These are phyloP conservation scores for Scaptomyza polygonia DNA, from an alignment of 2,888 invertebrate genomes.

Conservation along the genomic window DNA sequence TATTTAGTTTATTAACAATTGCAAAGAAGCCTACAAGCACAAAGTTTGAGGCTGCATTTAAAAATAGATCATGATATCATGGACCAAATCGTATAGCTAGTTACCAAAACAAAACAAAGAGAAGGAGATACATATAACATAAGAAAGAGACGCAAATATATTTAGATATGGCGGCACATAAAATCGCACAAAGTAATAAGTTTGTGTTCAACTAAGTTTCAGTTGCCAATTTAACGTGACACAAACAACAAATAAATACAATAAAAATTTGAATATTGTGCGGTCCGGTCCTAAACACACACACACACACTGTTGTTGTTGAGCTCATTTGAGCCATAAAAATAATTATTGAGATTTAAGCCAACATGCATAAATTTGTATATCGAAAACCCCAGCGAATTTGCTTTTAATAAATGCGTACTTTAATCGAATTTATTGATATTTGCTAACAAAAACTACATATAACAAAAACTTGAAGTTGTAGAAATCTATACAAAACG, in stretches of 20 bases:
- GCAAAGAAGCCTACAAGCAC: constrained; percentile 40
- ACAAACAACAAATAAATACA: constrained; percentile 64
- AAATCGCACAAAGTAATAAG: constrained; percentile 54
- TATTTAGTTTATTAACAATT: neutral
- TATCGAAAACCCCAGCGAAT: constrained; percentile 38
- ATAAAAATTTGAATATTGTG: constrained; percentile 71
- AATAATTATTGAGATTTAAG: constrained; percentile 69
- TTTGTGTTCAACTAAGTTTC: constrained; percentile 51
- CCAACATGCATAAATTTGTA: constrained; percentile 65
- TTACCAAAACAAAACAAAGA: constrained; percentile 40
- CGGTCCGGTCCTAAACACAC: constrained; percentile 16
- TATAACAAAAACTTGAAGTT: constrained; percentile 37
- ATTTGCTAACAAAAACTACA: constrained; percentile 33
- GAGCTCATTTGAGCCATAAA: constrained; percentile 26
- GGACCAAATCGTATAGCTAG: constrained; percentile 55
- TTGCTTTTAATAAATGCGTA: constrained; percentile 58
- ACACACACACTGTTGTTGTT: neutral
- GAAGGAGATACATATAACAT: neutral
- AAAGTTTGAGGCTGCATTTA: constrained; percentile 37
- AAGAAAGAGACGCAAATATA: neutral
- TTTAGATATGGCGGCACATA: constrained; percentile 19
- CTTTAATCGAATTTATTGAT: constrained; percentile 66
- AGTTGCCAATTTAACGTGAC: constrained; percentile 75
- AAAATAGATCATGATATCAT: constrained; percentile 74
- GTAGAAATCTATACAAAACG: neutral